Conservation (phyloP, 2,113 vertebrate species). For the Sphaerodactylus townsendi region DNA sequence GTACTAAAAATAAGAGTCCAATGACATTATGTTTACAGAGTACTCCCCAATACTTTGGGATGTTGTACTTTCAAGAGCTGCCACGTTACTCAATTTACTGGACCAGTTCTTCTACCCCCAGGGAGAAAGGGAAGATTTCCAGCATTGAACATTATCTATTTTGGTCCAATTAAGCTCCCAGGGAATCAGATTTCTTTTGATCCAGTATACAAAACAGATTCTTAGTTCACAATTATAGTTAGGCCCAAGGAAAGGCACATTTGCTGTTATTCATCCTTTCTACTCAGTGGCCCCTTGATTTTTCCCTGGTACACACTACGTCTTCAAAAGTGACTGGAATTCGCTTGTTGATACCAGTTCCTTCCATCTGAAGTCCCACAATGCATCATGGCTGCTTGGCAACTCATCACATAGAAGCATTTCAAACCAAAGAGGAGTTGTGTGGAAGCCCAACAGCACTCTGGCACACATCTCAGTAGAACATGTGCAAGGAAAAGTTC, state of each 20-base stretch:
- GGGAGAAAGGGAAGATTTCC: slow-evolving; percentile 11
- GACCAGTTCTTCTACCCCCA: slow-evolving; percentile 5
- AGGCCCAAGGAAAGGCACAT: background rate
- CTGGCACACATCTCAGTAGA: no score
- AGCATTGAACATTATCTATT: background rate
- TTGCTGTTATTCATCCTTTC: background rate
- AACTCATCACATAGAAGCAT: no score
- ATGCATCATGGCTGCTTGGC: no score
- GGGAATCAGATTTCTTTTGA: slow-evolving; percentile 8
- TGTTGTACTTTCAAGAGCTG: slow-evolving; percentile 36
- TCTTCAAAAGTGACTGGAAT: no score
- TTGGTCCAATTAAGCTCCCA: slow-evolving; percentile 26
- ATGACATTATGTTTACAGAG: slow-evolving; percentile 29
- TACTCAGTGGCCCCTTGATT: no score
- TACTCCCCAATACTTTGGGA: slow-evolving; percentile 30
- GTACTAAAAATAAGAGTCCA: slow-evolving; percentile 57
- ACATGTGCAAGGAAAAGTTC: background rate
- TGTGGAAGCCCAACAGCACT: no score
- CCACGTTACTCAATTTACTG: slow-evolving; percentile 11
- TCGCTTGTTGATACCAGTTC: no score
- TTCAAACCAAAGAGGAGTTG: no score
- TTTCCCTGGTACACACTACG: no score
- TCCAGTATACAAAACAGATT: no score
- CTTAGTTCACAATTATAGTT: rapidly evolving
- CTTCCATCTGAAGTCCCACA: no score